These are phyloP conservation scores for Gambelia wislizenii DNA, from an alignment of 2,797 vertebrate genomes.

Conservation along the genomic window DNA sequence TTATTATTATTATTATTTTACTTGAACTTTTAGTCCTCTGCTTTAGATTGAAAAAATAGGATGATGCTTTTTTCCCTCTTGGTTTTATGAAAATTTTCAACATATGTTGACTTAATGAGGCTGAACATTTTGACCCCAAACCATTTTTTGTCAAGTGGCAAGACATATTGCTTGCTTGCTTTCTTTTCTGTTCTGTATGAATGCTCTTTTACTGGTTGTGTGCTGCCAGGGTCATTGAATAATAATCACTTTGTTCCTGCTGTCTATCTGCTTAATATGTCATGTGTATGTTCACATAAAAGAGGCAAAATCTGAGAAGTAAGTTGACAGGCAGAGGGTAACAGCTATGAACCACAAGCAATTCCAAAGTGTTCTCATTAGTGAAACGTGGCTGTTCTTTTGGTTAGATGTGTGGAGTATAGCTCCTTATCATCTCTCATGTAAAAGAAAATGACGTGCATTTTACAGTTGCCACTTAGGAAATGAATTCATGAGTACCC, in stretches of 20 bases:
- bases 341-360: neutral
- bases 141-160: slow-evolving; percentile 29
- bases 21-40: neutral
- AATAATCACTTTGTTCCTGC: slow-evolving; percentile 24
- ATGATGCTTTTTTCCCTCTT: neutral
- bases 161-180: neutral
- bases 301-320: slow-evolving; percentile 18
- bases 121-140: slow-evolving; percentile 24
- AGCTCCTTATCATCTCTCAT: neutral
- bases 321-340: neutral
- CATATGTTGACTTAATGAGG: slow-evolving; percentile 41
- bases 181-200: slow-evolving; percentile 2
- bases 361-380: neutral
- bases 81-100: slow-evolving; percentile 9
- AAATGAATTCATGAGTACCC: neutral
- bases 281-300: neutral
- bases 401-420: neutral
- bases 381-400: neutral
- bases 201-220: slow-evolving; percentile 20
- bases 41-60: neutral
- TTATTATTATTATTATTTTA: neutral
- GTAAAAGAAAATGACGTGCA: neutral
- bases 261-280: slow-evolving; percentile 7
- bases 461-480: neutral
- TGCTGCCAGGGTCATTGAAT: slow-evolving; percentile 13